A percentile compares a stretch with the other conserved stretches of the same genome.
Evolutionary conservation across 2,113 vertebrate genomes (phyloP).

Genomic region (Petrocephalus zakoni): DNA sequence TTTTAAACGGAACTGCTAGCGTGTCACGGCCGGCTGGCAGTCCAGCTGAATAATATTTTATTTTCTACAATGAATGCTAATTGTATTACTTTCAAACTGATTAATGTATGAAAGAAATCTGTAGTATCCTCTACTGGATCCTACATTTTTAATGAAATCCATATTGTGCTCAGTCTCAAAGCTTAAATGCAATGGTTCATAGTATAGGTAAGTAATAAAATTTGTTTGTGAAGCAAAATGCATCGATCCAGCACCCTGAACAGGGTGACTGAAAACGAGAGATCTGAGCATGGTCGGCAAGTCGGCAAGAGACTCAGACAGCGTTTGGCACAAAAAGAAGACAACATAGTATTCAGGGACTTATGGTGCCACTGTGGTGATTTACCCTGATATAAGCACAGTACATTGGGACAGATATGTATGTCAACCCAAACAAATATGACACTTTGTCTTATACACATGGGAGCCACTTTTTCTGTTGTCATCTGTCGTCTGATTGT

Average conservation of each 20-base stretch:
- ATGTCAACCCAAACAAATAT: neutral
- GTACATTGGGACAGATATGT: neutral
- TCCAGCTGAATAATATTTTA: neutral
- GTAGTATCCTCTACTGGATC: neutral
- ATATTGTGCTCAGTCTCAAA: neutral
- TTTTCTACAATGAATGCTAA: neutral
- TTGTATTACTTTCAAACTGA: slow-evolving; percentile 1
- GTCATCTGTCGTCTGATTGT: neutral
- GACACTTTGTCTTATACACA: neutral
- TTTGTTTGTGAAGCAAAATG: neutral
- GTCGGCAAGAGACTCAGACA: neutral
- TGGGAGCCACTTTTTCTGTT: neutral
- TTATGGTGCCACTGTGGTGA: neutral
- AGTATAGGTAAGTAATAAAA: neutral
- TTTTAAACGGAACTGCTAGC: neutral
- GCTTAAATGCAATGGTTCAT: neutral
- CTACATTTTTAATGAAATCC: neutral
- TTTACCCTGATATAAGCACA: neutral
- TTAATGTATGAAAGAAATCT: neutral
- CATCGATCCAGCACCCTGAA: neutral
- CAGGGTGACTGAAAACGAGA: neutral
- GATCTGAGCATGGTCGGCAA: neutral
- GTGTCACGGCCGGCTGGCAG: neutral
- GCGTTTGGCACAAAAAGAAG: neutral
- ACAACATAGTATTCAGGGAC: neutral